Evolutionary conservation across 2,888 invertebrate species (phyloP).

Genomic region (Hoplodrina ambigua): DNA sequence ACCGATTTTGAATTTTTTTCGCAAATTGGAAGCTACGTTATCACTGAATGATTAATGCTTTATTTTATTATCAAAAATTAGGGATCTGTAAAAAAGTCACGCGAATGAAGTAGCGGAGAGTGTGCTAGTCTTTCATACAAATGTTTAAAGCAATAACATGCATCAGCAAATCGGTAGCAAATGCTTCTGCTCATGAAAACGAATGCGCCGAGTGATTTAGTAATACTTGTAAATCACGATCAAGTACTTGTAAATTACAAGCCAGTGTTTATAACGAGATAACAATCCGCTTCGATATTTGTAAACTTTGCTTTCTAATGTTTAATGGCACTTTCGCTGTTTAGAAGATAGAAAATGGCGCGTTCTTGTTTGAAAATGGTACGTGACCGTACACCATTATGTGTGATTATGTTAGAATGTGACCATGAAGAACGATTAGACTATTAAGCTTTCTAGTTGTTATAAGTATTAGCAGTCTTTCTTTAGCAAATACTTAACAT

Average conservation of each 20-base stretch:
- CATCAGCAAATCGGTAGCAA: slow-evolving; percentile 14
- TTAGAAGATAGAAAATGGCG: slow-evolving; percentile 71
- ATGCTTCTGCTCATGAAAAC: slow-evolving; percentile 3
- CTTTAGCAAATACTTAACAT: not conserved
- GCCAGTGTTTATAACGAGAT: slow-evolving; percentile 29
- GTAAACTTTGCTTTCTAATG: slow-evolving; percentile 75
- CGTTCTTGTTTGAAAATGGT: slow-evolving; percentile 65
- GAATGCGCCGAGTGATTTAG: slow-evolving; percentile 31
- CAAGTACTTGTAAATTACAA: slow-evolving; percentile 14
- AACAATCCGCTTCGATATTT: slow-evolving; percentile 49
- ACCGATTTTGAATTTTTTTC: too few species aligned
- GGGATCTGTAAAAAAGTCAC: too few species aligned
- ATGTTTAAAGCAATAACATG: not conserved
- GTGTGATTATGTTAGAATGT: slow-evolving; percentile 63
- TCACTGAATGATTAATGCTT: too few species aligned
- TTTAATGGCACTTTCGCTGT: slow-evolving; percentile 78
- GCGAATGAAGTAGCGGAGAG: not conserved
- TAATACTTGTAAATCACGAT: slow-evolving; percentile 29
- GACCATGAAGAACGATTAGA: slow-evolving; percentile 49
- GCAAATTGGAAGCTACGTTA: too few species aligned
- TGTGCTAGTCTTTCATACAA: not conserved
- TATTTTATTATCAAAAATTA: too few species aligned
- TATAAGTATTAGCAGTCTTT: slow-evolving; percentile 23
- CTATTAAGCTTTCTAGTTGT: slow-evolving; percentile 53
- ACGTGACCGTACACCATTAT: slow-evolving; percentile 70